A percentile compares a stretch with the other conserved stretches of the same genome.
Evolutionary conservation across 2,888 invertebrate genomes (phyloP).

Genomic region (Atethmia centrago): DNA sequence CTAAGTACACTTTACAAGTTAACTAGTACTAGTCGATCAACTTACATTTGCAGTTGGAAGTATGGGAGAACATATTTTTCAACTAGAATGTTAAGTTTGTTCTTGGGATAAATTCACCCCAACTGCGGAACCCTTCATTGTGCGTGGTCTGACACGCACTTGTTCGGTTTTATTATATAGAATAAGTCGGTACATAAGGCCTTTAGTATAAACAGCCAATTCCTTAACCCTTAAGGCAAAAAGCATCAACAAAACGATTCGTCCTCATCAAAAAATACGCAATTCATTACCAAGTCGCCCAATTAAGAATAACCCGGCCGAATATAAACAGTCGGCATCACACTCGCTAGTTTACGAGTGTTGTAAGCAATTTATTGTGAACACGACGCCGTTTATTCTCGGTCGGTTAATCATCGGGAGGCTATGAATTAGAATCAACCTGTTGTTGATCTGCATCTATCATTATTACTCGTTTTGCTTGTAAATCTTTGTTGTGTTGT

Average conservation of each 20-base stretch:
- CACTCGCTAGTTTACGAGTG: constrained; percentile 66
- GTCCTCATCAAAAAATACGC: constrained; percentile 34
- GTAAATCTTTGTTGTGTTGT: constrained; percentile 39
- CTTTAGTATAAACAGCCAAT: background rate
- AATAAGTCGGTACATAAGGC: background rate
- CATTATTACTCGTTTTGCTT: constrained; percentile 65
- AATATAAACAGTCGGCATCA: constrained; percentile 71
- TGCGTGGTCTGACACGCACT: too few species aligned
- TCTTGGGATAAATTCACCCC: too few species aligned
- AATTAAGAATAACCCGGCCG: constrained; percentile 67
- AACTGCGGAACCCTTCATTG: too few species aligned
- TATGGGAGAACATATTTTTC: too few species aligned
- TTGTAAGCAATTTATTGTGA: constrained; percentile 68
- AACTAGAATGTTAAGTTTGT: too few species aligned
- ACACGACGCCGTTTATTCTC: constrained; percentile 67
- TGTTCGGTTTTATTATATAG: too few species aligned
- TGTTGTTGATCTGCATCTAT: constrained; percentile 67
- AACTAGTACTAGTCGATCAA: too few species aligned
- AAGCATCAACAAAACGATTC: background rate
- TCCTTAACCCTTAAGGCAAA: background rate
- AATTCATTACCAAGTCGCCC: constrained; percentile 49
- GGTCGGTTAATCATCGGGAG: constrained; percentile 71
- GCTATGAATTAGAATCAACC: constrained; percentile 73
- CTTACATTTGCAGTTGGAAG: too few species aligned
- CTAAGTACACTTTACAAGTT: too few species aligned